Evolutionary conservation across 2,888 invertebrate genomes (phyloP).

Genomic region (Acronicta psi): DNA sequence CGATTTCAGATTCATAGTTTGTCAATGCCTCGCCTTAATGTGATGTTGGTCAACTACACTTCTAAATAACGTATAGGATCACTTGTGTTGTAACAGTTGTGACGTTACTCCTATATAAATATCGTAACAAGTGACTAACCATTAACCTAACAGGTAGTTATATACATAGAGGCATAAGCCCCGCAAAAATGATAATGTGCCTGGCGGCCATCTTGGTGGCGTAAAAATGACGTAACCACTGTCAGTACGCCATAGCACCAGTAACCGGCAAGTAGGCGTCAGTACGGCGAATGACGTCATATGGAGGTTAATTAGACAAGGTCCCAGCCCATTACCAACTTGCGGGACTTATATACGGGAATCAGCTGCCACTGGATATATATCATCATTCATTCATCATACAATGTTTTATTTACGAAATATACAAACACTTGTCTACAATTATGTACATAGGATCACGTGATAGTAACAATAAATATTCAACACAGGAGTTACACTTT

Average conservation of each 20-base stretch:
- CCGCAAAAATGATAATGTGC: no score
- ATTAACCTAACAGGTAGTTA: constrained; percentile 32
- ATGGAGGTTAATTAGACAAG: no score
- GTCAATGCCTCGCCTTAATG: no score
- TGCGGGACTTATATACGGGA: no score
- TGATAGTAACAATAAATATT: constrained; percentile 43
- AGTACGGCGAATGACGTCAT: no score
- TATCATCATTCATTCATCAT: constrained; percentile 39
- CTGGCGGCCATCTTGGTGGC: no score
- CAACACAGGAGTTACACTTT: constrained; percentile 55
- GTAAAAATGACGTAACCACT: no score
- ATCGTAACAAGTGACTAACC: constrained; percentile 41
- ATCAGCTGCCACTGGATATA: constrained; percentile 44
- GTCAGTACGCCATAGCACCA: no score
- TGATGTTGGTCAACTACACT: constrained; percentile 42
- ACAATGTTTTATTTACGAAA: constrained; percentile 43
- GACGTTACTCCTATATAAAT: constrained; percentile 48
- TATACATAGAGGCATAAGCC: constrained; percentile 48
- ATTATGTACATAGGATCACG: constrained; percentile 55
- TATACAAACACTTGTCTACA: constrained; percentile 38
- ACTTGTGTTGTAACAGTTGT: constrained; percentile 60
- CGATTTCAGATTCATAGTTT: no score
- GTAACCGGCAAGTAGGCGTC: no score
- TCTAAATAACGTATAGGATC: constrained; percentile 57
- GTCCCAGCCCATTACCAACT: no score